Base-by-base conservation (phyloP, 2,797 vertebrate genomes). In the Meriones psammophilus region DNA sequence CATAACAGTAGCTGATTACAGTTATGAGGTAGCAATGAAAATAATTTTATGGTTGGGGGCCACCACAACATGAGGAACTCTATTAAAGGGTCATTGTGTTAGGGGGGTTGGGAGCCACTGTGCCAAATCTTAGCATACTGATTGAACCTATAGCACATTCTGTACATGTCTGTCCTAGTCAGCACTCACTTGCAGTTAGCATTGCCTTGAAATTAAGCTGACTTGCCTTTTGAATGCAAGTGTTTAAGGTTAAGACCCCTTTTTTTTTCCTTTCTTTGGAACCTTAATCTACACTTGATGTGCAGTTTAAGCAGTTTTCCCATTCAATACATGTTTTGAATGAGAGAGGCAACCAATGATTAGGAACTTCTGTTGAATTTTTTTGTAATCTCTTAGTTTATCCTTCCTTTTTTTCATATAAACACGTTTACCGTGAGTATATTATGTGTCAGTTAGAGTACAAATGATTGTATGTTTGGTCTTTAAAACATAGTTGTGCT, bases 211-310 rank as follows among this genome's bases (percentile, higher is more conserved):
- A 91, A 17, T 33, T 46, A 39, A 68, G n/a, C 17, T 42, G 1
- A 84, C 62, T 94, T 62, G 74, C 60, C 54, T 81, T 88, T n/a
- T 54, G 9, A 87, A 86, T 89, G n/a, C 76, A 54, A 89, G 18
- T 56, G n/a, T 36, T 42, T 88, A 39, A 91, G 28, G 8, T 66
- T 33, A 84, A 42, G 24, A 74, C n/a, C 10, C 46, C 20, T 24
- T 71, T 66, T 77, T 77, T 36, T 89, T 68, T 56, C 22, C 92
- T 69, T 24, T 90, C 18, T 33, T 85, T 74, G 56, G 2, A 83
- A 58, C 77, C 28, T 91, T 94, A 88, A 90, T 93, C n/a, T 50
- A 62, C 6, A 8, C 46, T 80, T 90, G 24, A 46, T 26, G 28
- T 26, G 58, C 36, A 46, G 39, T 33, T 69, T 89, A 42, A 88